phyloP scores from a whole-genome alignment of 1,140 invertebrate genomes.

The Zaprionus capensis region DNA sequence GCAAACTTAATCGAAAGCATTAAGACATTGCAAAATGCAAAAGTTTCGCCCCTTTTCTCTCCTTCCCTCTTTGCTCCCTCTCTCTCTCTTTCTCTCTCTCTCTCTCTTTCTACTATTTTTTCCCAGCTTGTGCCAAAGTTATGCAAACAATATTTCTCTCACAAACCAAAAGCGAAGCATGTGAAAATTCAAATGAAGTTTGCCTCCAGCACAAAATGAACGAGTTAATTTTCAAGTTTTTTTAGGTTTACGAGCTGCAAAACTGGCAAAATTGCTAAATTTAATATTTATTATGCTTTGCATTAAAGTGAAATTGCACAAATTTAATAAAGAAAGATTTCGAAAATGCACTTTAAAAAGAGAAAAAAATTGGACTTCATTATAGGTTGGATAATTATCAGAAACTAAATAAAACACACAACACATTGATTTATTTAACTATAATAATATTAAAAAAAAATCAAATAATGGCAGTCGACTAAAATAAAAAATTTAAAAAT shows the following conservation, averaged over 20 bases:
- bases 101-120: slow-evolving; percentile 14
- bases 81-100: not conserved
- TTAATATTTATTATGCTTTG: not conserved
- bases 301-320: not conserved
- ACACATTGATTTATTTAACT: not conserved
- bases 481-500: not conserved
- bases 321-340: not conserved
- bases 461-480: not conserved
- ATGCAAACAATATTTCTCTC: slow-evolving; percentile 57
- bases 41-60: slow-evolving; percentile 21
- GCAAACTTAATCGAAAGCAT: slow-evolving; percentile 55
- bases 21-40: slow-evolving; percentile 40
- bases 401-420: no score
- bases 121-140: slow-evolving; percentile 49
- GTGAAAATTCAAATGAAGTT: slow-evolving; percentile 26
- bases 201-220: slow-evolving; percentile 22
- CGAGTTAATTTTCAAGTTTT: slow-evolving; percentile 29
- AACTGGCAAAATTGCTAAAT: not conserved
- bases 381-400: no score
- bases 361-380: not conserved
- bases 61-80: not conserved
- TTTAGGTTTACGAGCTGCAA: not conserved
- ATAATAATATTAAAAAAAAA: no score
- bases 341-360: not conserved
- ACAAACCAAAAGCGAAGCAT: slow-evolving; percentile 31